Percentiles rank a stretch among this genome's conserved stretches.
These are phyloP conservation scores for Papio anubis DNA, from an alignment of 2,113 vertebrate genomes.

Conservation along the genomic window DNA sequence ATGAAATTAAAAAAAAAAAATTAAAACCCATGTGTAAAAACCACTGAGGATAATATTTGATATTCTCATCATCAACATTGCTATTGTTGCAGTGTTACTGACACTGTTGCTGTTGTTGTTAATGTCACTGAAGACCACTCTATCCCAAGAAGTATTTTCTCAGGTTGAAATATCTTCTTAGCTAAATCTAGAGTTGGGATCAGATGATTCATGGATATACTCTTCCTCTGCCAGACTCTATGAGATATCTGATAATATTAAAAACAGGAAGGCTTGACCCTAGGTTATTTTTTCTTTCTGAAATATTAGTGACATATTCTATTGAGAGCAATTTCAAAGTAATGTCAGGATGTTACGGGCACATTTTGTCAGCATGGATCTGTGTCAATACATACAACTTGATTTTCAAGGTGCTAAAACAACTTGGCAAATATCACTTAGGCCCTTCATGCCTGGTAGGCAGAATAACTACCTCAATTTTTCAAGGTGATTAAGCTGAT, in stretches of 20 bases:
- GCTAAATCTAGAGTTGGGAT: neutral
- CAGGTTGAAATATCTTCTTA: neutral
- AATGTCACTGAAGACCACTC: neutral
- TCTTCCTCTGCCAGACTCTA: neutral
- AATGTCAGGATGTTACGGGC: neutral
- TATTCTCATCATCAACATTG: neutral
- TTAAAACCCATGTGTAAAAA: neutral
- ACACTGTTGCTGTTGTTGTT: neutral
- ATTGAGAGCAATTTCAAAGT: constrained; percentile 26
- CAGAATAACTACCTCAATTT: constrained; percentile 66
- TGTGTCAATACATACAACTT: neutral
- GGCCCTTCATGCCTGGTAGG: constrained; percentile 56
- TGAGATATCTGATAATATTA: neutral
- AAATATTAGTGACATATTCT: neutral
- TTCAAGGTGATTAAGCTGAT: constrained; percentile 75
- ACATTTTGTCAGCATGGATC: neutral
- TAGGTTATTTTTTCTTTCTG: neutral
- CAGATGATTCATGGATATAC: neutral
- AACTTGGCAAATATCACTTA: constrained; percentile 47
- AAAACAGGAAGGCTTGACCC: neutral
- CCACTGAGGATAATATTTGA: neutral
- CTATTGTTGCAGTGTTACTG: neutral
- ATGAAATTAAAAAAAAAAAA: neutral
- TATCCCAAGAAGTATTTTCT: neutral
- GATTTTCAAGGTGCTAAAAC: constrained; percentile 47